Base-by-base conservation (phyloP, 30 jellyfish, hydroid and myxozoan species). In the Aurelia sp. region DNA sequence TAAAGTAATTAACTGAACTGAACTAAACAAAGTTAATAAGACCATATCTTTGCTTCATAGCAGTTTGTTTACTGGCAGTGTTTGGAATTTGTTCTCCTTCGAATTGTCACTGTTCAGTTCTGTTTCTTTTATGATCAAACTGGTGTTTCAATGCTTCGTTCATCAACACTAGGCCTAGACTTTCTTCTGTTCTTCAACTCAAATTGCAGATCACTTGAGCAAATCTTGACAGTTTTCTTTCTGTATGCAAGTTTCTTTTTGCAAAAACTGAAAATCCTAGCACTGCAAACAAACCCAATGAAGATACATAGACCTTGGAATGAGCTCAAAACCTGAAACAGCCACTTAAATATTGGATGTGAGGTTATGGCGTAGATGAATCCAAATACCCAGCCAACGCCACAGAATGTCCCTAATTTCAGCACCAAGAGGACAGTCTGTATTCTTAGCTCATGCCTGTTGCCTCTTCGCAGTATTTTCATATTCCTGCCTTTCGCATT, bases 331-430 rank as follows among this genome's bases (percentile, higher is more conserved):
- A 82, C 9, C 58, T 24, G 72, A 61, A 82, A 82, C 17, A 60
- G 13, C 85, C 85, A 68, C 13, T 6, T 21, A 71, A 70, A 71
- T 22, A 61, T 74, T 4, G 22, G 62, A 20, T 30, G 60, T n/a
- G 48, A 27, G 16, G 80, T 33, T 33, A 68, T 16, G 61, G 78
- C 72, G 53, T 55, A 68, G 38, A 82, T 33, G 63, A 68, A 82
- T 55, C 92, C 92, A 48, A 82, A 71, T 5, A 82, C 40, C 92
- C 92, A 82, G 17, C 92, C 92, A 35, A 82, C 9, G 8, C 92
- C 92, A 12, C 86, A 52, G 21, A 69, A 60, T n/a, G 92, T 82
- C 18, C 85, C 92, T 41, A 82, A 70, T 63, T 59, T 69, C 57
- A 82, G 19, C 57, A 71, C 51, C 21, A 82, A 15, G 21, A 82